Conservation (phyloP, 2,113 vertebrate species). For the Raja brachyura region DNA sequence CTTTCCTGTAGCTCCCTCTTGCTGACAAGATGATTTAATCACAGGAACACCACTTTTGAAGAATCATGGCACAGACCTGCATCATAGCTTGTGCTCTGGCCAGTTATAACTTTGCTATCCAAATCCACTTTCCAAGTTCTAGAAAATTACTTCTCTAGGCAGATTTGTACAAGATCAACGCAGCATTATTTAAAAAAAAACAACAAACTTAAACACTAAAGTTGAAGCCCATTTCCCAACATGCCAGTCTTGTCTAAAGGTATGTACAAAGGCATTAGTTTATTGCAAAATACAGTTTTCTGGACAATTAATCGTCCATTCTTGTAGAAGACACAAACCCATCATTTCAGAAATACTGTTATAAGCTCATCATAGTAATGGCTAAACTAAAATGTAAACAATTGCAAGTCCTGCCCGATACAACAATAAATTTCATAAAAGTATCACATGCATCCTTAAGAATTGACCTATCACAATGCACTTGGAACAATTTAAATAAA, state of each 20-base stretch:
- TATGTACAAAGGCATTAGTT: not conserved
- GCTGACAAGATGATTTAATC: conserved; percentile 19
- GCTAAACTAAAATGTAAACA: not conserved
- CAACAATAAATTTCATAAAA: not conserved
- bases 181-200: not conserved
- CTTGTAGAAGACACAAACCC: not conserved
- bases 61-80: not conserved
- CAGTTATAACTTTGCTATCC: not conserved
- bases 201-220: not conserved
- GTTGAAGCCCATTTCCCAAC: not conserved
- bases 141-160: not conserved
- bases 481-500: conserved; percentile 6
- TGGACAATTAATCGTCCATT: not conserved
- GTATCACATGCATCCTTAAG: not conserved
- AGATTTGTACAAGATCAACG: not conserved
- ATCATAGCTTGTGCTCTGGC: not conserved
- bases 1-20: conserved; percentile 13
- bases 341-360: not conserved
- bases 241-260: not conserved
- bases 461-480: not conserved
- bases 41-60: not conserved
- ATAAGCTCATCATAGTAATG: not conserved
- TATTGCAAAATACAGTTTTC: not conserved
- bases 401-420: not conserved
- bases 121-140: not conserved